Conservation (phyloP, 2,113 vertebrate genomes). For the Nesoenas mayeri region DNA sequence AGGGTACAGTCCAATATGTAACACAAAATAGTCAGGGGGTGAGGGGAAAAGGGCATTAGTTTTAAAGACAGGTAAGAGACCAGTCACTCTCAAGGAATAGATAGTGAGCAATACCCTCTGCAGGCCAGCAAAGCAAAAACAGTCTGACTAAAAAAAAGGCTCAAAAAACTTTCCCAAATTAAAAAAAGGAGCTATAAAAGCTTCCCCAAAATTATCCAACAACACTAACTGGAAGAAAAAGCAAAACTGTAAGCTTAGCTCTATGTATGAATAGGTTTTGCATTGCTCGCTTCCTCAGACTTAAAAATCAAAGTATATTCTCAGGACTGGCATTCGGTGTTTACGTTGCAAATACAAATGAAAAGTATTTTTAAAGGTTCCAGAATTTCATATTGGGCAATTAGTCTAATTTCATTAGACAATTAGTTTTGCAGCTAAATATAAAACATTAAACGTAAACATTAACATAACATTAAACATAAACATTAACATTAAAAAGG, state of each 20-base stretch:
- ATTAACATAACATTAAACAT: too few relatives aligned
- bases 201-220: background rate
- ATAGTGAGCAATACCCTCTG: constrained; percentile 67
- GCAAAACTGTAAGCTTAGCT: background rate
- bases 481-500: background rate
- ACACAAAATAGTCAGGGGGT: background rate
- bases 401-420: too few relatives aligned
- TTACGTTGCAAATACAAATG: background rate
- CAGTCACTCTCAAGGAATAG: background rate
- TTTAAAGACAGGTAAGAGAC: background rate
- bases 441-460: background rate
- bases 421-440: background rate
- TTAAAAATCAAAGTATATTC: background rate
- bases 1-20: background rate
- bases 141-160: background rate
- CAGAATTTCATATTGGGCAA: background rate
- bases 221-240: background rate
- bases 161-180: background rate
- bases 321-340: background rate
- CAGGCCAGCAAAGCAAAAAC: constrained; percentile 34
- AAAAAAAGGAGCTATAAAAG: background rate
- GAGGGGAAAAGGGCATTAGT: background rate
- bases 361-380: background rate
- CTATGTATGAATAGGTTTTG: background rate
- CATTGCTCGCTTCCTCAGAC: background rate